A percentile compares a stretch with the other conserved stretches of the same genome.
These are phyloP conservation scores for Elymnias hypermnestra DNA, from an alignment of 1,140 invertebrate species.

Conservation along the genomic window DNA sequence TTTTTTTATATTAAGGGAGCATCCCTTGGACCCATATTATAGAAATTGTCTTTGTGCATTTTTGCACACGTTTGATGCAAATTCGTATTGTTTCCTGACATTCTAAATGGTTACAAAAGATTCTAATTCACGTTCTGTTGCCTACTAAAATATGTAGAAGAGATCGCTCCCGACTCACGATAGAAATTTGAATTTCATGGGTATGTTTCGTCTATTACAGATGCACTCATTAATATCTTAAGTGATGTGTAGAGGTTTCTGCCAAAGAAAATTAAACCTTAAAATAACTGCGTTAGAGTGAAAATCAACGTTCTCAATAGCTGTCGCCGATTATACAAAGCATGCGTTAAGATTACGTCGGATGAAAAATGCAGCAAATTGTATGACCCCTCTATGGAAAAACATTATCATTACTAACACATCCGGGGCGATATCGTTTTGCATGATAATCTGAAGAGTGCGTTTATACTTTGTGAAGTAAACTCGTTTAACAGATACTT, in stretches of 20 bases:
- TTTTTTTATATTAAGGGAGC: too few species aligned
- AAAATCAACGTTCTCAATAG: not conserved
- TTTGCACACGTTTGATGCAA: not conserved
- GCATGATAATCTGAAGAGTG: conserved; percentile 61
- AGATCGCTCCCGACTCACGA: conserved; percentile 55
- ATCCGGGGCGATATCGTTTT: conserved; percentile 52
- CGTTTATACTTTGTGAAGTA: conserved; percentile 25
- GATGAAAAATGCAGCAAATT: conserved; percentile 71
- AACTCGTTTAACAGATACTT: conserved; percentile 8
- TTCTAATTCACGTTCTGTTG: conserved; percentile 72
- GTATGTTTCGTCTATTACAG: conserved; percentile 73
- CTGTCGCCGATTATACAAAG: conserved; percentile 44
- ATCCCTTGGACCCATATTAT: not conserved
- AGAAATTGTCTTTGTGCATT: not conserved
- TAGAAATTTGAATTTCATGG: conserved; percentile 75
- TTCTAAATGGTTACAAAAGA: conserved; percentile 68
- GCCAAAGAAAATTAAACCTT: conserved; percentile 38
- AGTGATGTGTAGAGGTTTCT: conserved; percentile 55
- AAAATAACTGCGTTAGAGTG: conserved; percentile 7
- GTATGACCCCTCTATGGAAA: conserved; percentile 66
- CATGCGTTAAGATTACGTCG: conserved; percentile 61
- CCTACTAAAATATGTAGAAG: conserved; percentile 72
- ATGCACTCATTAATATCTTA: conserved; percentile 75
- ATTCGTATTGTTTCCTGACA: conserved; percentile 27
- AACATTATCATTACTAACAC: conserved; percentile 62